Evolutionary conservation across 2,888 invertebrate genomes (phyloP).

Genomic region (Lydus trimaculatus): DNA sequence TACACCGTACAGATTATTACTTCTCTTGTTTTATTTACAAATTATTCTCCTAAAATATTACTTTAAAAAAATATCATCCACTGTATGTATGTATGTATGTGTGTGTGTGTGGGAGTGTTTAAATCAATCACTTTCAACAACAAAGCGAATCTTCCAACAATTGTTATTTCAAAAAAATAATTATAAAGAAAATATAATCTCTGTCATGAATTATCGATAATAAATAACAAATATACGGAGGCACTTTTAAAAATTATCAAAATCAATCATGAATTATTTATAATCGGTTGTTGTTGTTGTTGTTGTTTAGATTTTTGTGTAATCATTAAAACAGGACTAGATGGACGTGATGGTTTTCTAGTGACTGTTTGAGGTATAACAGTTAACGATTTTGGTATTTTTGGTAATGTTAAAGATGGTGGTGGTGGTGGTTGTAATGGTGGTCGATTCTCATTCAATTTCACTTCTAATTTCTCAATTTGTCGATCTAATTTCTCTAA

Average conservation of each 20-base stretch:
- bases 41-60: not conserved
- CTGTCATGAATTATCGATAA: constrained; percentile 13
- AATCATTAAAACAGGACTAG: constrained; percentile 54
- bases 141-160: constrained; percentile 26
- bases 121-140: no score
- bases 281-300: not conserved
- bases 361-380: constrained; percentile 75
- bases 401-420: constrained; percentile 69
- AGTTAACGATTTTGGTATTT: constrained; percentile 82
- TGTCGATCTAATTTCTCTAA: constrained; percentile 62
- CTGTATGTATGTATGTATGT: no score
- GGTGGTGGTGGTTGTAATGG: constrained; percentile 27
- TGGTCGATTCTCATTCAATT: constrained; percentile 47
- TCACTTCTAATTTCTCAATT: constrained; percentile 59
- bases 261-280: constrained; percentile 54
- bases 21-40: not conserved
- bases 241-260: constrained; percentile 51
- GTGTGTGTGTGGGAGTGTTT: no score
- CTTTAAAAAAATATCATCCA: constrained; percentile 33
- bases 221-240: constrained; percentile 37
- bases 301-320: constrained; percentile 44
- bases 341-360: constrained; percentile 50
- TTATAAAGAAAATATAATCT: constrained; percentile 33
- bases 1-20: not conserved
- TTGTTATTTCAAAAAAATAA: constrained; percentile 35